Base-by-base conservation (phyloP, 2,113 vertebrate species). In the Strix uralensis region DNA sequence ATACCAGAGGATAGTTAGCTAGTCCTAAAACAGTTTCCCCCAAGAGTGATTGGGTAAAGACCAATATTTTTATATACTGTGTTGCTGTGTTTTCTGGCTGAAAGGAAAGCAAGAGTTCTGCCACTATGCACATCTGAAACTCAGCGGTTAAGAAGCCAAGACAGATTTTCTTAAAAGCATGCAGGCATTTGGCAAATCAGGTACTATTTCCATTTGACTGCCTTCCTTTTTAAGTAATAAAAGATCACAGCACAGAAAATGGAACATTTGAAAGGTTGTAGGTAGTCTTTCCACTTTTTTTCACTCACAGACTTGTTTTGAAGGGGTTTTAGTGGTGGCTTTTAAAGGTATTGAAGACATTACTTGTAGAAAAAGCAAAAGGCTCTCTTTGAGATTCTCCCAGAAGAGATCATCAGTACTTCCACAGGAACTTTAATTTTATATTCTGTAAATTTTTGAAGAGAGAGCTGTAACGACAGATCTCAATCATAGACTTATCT, bases 381-480 rank as follows among this genome's bases (percentile, higher is more conserved):
- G 30, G 5, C 3, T 91, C 2, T 49, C 20, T 90, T 65, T 58
- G 67, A 36, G 38, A 67, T 55, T 81, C 22, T 94, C 52, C 46
- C n/a, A 47, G 58, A 83, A 95, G 42, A 88, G 15, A 92, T 30
- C 42, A 88, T 86, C n/a, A 66, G 67, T 88, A 42, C 40, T 88
- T 85, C 58, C 47, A 46, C 29, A 78, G 63, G 67, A 94, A 62
- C 74, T 54, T 81, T 89, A 91, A 91, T 97, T 96, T 95, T 92
- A 62, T 81, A 67, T 84, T 91, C 77, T 81, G 25, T 70, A 77
- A 77, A 62, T 83, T 86, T 75, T 91, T 82, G 13, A 93, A 83
- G 54, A 73, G 10, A 77, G 32, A 61, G 11, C 27, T 90, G 27
- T 72, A 88, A 86, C 3, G 42, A 67, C 88, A 88, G 54, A 78